Conservation (phyloP, 2,797 vertebrate species). For the Danionella dracula region DNA sequence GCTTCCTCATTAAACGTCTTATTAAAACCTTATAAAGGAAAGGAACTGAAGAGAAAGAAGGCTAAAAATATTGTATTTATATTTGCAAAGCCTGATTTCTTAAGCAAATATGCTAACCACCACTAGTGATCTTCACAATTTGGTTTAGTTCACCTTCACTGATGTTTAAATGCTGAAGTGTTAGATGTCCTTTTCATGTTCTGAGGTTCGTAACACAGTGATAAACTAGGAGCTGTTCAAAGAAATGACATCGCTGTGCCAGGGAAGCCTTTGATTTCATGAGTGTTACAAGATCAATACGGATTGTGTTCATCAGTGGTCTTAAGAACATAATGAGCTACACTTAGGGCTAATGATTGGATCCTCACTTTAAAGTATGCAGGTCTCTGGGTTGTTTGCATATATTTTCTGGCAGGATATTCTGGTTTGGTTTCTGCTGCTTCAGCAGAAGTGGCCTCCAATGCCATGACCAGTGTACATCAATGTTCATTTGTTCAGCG, state of each 20-base stretch:
- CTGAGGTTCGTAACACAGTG: not conserved
- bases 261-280: slow-evolving; percentile 50
- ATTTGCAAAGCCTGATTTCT: slow-evolving; percentile 57
- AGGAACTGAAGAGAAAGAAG: slow-evolving; percentile 54
- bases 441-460: slow-evolving; percentile 58
- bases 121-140: too few relatives aligned
- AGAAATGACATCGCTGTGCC: slow-evolving; percentile 35
- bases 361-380: slow-evolving; percentile 50
- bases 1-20: slow-evolving; percentile 49
- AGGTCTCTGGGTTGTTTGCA: slow-evolving; percentile 46
- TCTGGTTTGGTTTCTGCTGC: slow-evolving; percentile 59
- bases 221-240: not conserved
- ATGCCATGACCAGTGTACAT: slow-evolving; percentile 58
- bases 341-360: slow-evolving; percentile 69
- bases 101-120: too few relatives aligned
- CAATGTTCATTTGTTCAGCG: slow-evolving; percentile 63
- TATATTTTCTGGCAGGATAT: slow-evolving; percentile 49
- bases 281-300: slow-evolving; percentile 63
- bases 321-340: slow-evolving; percentile 69
- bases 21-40: slow-evolving; percentile 21
- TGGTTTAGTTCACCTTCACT: too few relatives aligned
- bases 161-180: not conserved
- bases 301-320: slow-evolving; percentile 63
- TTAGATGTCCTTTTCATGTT: not conserved
- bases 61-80: slow-evolving; percentile 42